These are phyloP conservation scores for Caenorhabditis doughertyi DNA, from an alignment of 2,888 invertebrate species.

Conservation along the genomic window DNA sequence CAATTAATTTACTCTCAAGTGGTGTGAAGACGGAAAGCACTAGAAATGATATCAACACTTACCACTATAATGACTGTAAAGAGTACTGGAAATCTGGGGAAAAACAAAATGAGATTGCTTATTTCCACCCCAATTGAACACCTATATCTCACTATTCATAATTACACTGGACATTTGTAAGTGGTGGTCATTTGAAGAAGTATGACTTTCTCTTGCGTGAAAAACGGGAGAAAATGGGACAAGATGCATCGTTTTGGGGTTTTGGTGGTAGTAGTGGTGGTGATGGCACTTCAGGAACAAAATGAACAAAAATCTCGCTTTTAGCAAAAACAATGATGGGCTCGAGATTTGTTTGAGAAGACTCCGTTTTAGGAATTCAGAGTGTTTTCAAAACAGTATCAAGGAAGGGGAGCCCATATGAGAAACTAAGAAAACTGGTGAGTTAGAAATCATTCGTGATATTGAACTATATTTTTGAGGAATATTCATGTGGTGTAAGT, in stretches of 20 bases:
- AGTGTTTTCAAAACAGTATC: too few relatives aligned
- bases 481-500: too few relatives aligned
- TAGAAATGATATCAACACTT: slow-evolving; percentile 35
- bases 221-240: slow-evolving; percentile 20
- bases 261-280: neutral
- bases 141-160: slow-evolving; percentile 40
- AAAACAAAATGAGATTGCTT: slow-evolving; percentile 14
- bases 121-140: slow-evolving; percentile 18
- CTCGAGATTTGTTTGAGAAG: slow-evolving; percentile 27
- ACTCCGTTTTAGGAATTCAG: slow-evolving; percentile 5
- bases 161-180: slow-evolving; percentile 53
- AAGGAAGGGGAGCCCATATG: too few relatives aligned
- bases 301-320: slow-evolving; percentile 2
- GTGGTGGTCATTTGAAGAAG: slow-evolving; percentile 58
- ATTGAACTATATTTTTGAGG: too few relatives aligned
- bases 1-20: slow-evolving; percentile 51
- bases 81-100: slow-evolving; percentile 16
- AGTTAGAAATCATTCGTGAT: too few relatives aligned
- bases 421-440: too few relatives aligned
- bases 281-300: slow-evolving; percentile 40
- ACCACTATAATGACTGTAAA: slow-evolving; percentile 38
- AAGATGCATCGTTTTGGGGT: slow-evolving; percentile 41
- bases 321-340: slow-evolving; percentile 43
- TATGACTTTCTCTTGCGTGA: slow-evolving; percentile 47
- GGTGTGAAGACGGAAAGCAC: neutral